phyloP scores from a whole-genome alignment of 2,888 invertebrate species.

The Teleogryllus oceanicus region DNA sequence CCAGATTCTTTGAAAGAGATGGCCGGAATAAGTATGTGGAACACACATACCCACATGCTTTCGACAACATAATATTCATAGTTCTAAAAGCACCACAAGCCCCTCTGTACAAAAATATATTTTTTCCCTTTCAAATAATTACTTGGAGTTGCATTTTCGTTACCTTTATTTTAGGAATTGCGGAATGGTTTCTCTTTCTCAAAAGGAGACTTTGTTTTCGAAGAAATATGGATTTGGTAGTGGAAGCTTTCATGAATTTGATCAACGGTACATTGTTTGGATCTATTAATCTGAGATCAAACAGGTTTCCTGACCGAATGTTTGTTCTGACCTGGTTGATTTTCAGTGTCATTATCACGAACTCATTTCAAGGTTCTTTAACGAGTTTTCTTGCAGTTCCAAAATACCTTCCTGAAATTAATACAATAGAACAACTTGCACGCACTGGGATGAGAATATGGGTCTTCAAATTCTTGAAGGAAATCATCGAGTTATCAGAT shows the following conservation, averaged over 20 bases:
- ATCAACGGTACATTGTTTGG: background rate
- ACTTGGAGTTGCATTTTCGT: background rate
- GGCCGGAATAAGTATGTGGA: background rate
- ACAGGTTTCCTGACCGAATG: background rate
- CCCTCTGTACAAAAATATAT: constrained; percentile 20
- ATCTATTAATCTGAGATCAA: background rate
- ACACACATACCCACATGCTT: constrained; percentile 23
- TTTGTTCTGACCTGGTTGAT: constrained; percentile 20
- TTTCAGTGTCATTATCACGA: constrained; percentile 24
- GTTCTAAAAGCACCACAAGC: constrained; percentile 18
- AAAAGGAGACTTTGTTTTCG: background rate
- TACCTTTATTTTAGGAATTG: background rate
- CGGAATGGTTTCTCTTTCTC: background rate
- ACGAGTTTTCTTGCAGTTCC: constrained; percentile 25
- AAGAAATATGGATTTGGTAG: background rate
- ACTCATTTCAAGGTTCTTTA: constrained; percentile 22
- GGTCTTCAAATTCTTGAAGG: background rate
- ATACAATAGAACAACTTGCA: constrained; percentile 11
- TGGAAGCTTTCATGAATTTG: constrained; percentile 8
- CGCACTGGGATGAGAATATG: background rate
- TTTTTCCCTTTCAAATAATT: background rate
- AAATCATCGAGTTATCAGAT: no score
- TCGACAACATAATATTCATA: background rate
- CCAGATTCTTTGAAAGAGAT: background rate
- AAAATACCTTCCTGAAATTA: constrained; percentile 22